These are phyloP conservation scores for Panagrolaimus sp. DNA, from an alignment of 1,140 invertebrate species.

Conservation along the genomic window DNA sequence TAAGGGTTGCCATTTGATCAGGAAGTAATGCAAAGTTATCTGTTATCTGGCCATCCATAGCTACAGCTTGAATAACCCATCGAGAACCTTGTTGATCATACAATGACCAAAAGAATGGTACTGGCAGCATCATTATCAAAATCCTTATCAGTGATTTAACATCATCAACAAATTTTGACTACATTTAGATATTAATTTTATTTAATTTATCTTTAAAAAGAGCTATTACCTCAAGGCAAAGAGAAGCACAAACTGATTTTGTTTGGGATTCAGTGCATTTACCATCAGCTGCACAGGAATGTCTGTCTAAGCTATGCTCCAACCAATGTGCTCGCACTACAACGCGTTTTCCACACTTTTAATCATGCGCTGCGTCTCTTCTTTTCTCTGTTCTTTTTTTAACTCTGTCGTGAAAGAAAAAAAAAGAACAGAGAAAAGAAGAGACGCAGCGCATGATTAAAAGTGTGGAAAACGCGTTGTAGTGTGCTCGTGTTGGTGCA, in stretches of 20 bases:
- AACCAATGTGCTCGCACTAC: constrained; percentile 70
- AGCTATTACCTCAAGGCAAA: constrained; percentile 3
- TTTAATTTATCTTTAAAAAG: not conserved
- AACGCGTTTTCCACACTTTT: constrained; percentile 37
- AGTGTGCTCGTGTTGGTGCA: constrained; percentile 63
- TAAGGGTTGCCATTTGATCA: constrained; percentile 74
- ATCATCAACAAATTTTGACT: constrained; percentile 54
- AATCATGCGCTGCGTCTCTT: constrained; percentile 57
- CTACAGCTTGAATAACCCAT: constrained; percentile 31
- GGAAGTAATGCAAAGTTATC: constrained; percentile 66
- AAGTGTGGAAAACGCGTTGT: no score
- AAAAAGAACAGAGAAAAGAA: no score
- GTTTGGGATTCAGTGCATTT: constrained; percentile 59
- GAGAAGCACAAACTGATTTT: constrained; percentile 3
- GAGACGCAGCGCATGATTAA: no score
- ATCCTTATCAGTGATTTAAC: constrained; percentile 60
- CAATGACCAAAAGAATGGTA: constrained; percentile 76
- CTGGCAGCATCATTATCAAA: constrained; percentile 61
- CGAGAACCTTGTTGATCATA: constrained; percentile 61
- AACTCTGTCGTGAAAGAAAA: no score
- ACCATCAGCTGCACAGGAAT: constrained; percentile 64
- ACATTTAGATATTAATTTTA: not conserved
- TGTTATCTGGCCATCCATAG: constrained; percentile 37
- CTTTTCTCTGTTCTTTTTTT: no score
- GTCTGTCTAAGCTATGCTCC: constrained; percentile 69